Conservation (phyloP, 2,888 invertebrate species). For the Oscheius sp. region DNA sequence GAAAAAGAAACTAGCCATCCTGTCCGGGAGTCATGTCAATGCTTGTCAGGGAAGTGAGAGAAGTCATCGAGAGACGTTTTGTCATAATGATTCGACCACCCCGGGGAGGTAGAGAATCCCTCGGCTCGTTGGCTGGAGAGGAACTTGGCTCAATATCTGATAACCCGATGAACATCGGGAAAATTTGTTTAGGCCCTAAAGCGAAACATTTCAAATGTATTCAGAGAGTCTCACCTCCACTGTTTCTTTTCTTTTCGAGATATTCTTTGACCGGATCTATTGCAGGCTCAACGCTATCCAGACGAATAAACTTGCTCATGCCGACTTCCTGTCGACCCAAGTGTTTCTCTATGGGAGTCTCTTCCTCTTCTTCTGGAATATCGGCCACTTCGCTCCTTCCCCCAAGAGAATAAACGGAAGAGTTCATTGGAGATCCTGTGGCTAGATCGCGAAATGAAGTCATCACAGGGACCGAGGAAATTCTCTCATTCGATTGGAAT, state of each 20-base stretch:
- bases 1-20: constrained; percentile 22
- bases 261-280: constrained; percentile 31
- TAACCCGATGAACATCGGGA: constrained; percentile 66
- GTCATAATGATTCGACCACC: constrained; percentile 45
- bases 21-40: constrained; percentile 57
- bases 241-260: constrained; percentile 31
- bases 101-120: constrained; percentile 11
- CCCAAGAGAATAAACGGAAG: constrained; percentile 49
- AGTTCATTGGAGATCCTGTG: constrained; percentile 47
- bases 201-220: too few species aligned
- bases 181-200: constrained; percentile 51
- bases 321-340: constrained; percentile 6
- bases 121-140: constrained; percentile 9
- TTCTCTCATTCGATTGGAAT: background rate
- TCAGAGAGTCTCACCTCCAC: constrained; percentile 27
- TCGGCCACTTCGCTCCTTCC: constrained; percentile 48
- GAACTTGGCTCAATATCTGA: constrained; percentile 33
- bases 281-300: constrained; percentile 42
- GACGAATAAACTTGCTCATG: constrained; percentile 57
- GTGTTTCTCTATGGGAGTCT: constrained; percentile 15
- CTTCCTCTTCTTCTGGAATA: constrained; percentile 54
- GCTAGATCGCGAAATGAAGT: constrained; percentile 65
- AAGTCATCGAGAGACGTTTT: constrained; percentile 62
- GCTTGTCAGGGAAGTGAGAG: constrained; percentile 65
- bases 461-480: constrained; percentile 50